Evolutionary conservation across 2,888 invertebrate species (phyloP).

Genomic region (Cyclophora punctaria): DNA sequence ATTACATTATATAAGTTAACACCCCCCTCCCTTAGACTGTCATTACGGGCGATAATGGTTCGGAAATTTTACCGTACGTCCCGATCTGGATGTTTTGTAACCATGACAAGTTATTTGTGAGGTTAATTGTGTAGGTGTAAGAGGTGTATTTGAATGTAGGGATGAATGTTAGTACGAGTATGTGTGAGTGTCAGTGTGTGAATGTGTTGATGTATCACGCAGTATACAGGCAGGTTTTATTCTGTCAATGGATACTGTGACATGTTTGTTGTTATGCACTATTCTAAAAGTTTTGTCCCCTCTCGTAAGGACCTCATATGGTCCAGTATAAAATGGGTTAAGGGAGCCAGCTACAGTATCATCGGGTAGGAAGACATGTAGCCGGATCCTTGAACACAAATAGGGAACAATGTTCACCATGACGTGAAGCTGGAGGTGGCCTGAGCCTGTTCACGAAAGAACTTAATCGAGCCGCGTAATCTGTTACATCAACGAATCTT

Average conservation of each 20-base stretch:
- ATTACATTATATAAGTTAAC: too few relatives aligned
- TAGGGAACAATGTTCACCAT: not conserved
- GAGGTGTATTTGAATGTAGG: too few relatives aligned
- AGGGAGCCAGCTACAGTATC: constrained; percentile 8
- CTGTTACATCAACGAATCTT: not conserved
- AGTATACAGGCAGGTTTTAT: too few relatives aligned
- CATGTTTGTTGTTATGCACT: not conserved
- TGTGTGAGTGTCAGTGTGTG: too few relatives aligned
- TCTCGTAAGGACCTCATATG: constrained; percentile 1
- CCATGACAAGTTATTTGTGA: too few relatives aligned
- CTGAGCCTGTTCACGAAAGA: not conserved
- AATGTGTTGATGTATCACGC: too few relatives aligned
- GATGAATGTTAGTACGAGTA: too few relatives aligned
- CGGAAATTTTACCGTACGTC: too few relatives aligned
- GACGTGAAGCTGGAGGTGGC: constrained; percentile 1
- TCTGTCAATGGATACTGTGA: constrained; percentile 11
- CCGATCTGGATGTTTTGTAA: too few relatives aligned
- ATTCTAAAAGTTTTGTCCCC: not conserved
- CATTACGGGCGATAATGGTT: too few relatives aligned
- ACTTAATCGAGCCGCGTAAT: not conserved
- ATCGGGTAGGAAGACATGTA: constrained; percentile 10
- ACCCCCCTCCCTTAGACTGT: too few relatives aligned
- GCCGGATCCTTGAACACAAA: constrained; percentile 1
- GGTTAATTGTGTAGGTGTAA: too few relatives aligned
- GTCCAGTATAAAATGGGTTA: constrained; percentile 10